Percentiles rank a stretch among this genome's conserved stretches.
Evolutionary conservation across 2,888 invertebrate genomes (phyloP).

Genomic region (Odontocolon sp.): DNA sequence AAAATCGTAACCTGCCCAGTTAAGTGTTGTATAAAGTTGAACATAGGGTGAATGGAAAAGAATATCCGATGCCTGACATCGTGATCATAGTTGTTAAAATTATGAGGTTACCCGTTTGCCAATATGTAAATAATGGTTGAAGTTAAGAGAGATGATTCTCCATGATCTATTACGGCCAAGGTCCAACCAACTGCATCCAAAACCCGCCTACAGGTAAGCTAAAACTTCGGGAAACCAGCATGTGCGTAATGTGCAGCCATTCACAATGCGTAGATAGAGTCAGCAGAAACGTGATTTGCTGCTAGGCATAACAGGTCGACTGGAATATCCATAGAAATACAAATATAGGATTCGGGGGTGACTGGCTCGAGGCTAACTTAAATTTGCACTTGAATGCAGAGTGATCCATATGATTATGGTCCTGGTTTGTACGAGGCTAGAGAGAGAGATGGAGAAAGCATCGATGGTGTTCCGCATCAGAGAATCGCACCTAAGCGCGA

Average conservation of each 20-base stretch:
- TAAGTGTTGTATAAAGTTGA: no score
- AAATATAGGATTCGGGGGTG: constrained; percentile 27
- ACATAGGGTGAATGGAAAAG: no score
- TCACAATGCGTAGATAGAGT: not conserved
- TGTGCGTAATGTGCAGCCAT: constrained; percentile 1
- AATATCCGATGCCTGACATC: no score
- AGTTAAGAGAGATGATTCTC: no score
- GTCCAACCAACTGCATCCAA: not conserved
- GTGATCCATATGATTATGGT: constrained; percentile 63
- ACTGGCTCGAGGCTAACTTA: constrained; percentile 52
- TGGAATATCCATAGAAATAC: constrained; percentile 54
- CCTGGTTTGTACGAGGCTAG: constrained; percentile 35
- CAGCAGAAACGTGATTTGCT: constrained; percentile 44
- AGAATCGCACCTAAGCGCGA: constrained; percentile 27
- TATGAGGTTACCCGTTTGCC: no score
- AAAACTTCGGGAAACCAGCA: constrained; percentile 13
- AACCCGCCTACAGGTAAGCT: constrained; percentile 6
- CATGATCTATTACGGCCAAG: not conserved
- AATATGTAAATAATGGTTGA: no score
- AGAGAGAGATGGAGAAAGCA: not conserved
- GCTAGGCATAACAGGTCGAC: constrained; percentile 25
- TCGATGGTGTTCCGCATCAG: constrained; percentile 49
- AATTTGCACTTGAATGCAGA: constrained; percentile 61
- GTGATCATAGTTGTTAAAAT: no score
- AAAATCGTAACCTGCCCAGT: no score